Evolutionary conservation across 2,797 vertebrate genomes (phyloP).

Genomic region (Channa striata): DNA sequence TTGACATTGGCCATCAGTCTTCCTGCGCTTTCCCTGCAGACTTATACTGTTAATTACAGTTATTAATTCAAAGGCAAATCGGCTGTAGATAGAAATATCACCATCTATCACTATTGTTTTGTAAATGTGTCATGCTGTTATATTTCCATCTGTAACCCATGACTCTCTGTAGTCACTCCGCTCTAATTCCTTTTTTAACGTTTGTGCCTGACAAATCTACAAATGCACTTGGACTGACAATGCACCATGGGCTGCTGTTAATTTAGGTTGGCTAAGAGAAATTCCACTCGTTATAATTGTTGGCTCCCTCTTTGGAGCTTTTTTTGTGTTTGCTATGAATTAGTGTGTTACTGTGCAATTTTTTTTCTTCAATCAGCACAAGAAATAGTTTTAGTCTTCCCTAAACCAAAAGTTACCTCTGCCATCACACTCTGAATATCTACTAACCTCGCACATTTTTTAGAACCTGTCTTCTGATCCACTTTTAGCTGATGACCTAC

Average conservation of each 20-base stretch:
- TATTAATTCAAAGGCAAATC: constrained; percentile 20
- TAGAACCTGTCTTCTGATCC: constrained; percentile 54
- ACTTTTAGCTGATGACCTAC: constrained; percentile 50
- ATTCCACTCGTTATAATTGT: constrained; percentile 53
- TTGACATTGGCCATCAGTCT: constrained; percentile 10
- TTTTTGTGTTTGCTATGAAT: constrained; percentile 48
- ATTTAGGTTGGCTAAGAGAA: constrained; percentile 62
- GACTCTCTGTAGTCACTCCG: constrained; percentile 46
- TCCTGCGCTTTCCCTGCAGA: constrained; percentile 6
- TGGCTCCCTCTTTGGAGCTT: constrained; percentile 28
- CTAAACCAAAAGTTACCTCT: constrained; percentile 8
- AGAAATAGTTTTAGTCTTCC: constrained; percentile 1
- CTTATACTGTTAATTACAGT: constrained; percentile 23
- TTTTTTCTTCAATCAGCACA: constrained; percentile 2
- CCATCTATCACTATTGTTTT: constrained; percentile 55
- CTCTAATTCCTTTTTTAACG: constrained; percentile 37
- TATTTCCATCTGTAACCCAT: constrained; percentile 48
- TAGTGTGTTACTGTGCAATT: constrained; percentile 19
- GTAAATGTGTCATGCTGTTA: constrained; percentile 47
- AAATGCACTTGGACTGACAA: constrained; percentile 58
- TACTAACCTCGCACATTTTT: constrained; percentile 2
- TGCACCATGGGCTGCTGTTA: constrained; percentile 64
- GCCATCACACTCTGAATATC: background rate
- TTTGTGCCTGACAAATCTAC: constrained; percentile 43
- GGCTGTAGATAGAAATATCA: constrained; percentile 17